Evolutionary conservation across 1,140 invertebrate genomes (phyloP).

Genomic region (Drosophila sp.): DNA sequence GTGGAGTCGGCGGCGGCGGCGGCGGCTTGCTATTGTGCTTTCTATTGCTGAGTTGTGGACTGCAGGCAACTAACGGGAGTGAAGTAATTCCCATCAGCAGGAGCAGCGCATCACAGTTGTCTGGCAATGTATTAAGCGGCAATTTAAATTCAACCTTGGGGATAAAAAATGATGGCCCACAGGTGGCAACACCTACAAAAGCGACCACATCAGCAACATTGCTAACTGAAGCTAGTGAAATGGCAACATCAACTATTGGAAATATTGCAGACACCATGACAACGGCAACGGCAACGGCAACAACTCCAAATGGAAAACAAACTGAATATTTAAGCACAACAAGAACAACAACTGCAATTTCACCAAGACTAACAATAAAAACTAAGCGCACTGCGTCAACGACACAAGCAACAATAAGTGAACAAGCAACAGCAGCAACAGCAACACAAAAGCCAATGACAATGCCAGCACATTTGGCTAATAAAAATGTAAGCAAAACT

Average conservation of each 20-base stretch:
- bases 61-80: not conserved
- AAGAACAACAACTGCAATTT: constrained; percentile 17
- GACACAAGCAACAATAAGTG: constrained; percentile 15
- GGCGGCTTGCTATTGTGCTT: constrained; percentile 15
- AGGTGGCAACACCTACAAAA: not conserved
- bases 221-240: constrained; percentile 11
- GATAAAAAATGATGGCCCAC: not conserved
- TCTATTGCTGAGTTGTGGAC: constrained; percentile 11
- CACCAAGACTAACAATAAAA: constrained; percentile 49
- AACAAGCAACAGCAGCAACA: not conserved
- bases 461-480: constrained; percentile 20
- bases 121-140: constrained; percentile 16
- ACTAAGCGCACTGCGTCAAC: constrained; percentile 46
- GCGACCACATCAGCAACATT: not conserved
- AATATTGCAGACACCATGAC: constrained; percentile 6
- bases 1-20: not conserved
- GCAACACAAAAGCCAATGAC: constrained; percentile 16
- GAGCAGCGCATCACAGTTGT: not conserved
- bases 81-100: no score
- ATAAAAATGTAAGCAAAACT: constrained; percentile 36
- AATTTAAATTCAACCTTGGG: constrained; percentile 55
- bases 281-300: constrained; percentile 16
- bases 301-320: not conserved
- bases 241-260: constrained; percentile 2
- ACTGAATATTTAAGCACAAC: not conserved